Conservation (phyloP, 2,113 vertebrate species). For the Chrysochloris asiatica region DNA sequence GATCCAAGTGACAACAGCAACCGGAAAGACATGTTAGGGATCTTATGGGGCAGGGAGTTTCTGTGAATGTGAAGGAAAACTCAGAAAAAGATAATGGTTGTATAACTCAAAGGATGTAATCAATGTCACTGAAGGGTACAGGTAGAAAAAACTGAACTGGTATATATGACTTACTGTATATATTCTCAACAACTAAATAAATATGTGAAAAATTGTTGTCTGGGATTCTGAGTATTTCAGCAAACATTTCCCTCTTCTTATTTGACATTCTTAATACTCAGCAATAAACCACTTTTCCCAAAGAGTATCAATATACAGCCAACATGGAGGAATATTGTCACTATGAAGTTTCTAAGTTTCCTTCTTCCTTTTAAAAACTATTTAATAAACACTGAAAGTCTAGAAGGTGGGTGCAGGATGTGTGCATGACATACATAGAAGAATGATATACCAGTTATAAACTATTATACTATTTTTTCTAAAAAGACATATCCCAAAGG, state of each 20-base stretch:
- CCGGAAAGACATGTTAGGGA: neutral
- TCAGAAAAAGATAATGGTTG: neutral
- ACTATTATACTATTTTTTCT: neutral
- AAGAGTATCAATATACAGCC: neutral
- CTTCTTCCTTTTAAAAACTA: neutral
- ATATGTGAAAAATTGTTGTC: neutral
- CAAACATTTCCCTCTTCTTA: neutral
- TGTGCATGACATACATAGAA: neutral
- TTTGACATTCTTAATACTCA: constrained; percentile 29
- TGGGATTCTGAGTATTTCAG: neutral
- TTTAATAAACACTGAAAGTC: neutral
- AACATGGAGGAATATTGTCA: neutral
- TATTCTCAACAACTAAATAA: neutral
- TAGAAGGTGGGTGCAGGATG: neutral
- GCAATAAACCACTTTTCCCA: neutral
- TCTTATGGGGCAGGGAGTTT: neutral
- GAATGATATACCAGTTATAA: neutral
- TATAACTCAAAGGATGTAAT: neutral
- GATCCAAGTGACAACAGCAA: neutral
- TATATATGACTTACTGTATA: neutral
- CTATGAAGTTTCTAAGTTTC: neutral
- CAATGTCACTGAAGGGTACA: neutral
- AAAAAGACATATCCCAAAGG: neutral
- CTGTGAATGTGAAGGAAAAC: neutral
- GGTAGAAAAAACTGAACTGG: neutral